Conservation (phyloP, 2,113 vertebrate species). For the Zootoca vivipara region DNA sequence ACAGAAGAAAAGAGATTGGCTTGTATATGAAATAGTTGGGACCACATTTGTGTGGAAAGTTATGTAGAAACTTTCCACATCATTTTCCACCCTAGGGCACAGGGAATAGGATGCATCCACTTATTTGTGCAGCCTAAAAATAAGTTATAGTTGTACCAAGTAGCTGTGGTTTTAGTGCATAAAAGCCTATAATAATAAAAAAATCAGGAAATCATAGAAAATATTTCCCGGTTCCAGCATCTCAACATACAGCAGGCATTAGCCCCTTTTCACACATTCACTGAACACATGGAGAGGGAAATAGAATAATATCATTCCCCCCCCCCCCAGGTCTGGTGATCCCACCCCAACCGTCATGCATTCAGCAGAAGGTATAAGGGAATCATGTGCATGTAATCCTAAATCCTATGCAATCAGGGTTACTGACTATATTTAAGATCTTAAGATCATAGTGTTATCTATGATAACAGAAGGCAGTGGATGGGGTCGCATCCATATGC, state of each 20-base stretch:
- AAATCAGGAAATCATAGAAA: not conserved
- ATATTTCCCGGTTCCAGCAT: not conserved
- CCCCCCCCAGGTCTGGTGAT: not conserved
- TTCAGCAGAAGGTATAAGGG: not conserved
- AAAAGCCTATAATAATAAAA: not conserved
- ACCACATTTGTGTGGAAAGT: not conserved
- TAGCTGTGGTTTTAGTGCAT: not conserved
- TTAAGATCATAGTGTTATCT: too few relatives aligned
- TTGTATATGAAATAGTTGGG: not conserved
- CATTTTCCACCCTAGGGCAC: not conserved
- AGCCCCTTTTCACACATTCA: not conserved
- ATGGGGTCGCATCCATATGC: not conserved
- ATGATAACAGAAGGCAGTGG: not conserved
- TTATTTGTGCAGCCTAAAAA: not conserved
- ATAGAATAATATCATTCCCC: not conserved
- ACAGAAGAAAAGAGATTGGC: not conserved
- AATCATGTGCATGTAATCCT: not conserved
- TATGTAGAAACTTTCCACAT: not conserved
- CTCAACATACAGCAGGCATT: too few relatives aligned
- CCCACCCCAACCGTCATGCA: not conserved
- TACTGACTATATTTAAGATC: not conserved
- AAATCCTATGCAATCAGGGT: not conserved
- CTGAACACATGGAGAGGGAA: not conserved
- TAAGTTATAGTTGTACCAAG: not conserved
- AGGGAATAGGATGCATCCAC: not conserved